Base-by-base conservation (phyloP, 2,888 invertebrate species). In the Fragum fragum region DNA sequence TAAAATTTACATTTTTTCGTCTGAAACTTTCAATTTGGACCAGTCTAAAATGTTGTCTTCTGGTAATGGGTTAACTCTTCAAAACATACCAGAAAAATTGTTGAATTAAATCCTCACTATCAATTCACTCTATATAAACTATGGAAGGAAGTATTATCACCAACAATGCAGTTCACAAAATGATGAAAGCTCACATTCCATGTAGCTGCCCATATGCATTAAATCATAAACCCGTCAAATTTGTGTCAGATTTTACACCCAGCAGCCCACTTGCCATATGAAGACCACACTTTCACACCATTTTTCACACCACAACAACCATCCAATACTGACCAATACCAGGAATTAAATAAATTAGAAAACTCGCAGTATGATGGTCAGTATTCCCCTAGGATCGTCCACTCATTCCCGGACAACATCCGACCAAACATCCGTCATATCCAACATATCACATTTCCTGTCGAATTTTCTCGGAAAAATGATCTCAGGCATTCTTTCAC, bases 161-260 rank as follows among this genome's bases (percentile, higher is more conserved):
- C 32, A 36, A 36, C 9, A 9, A 36, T 36, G 9, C 32, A 36
- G 32, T 36, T 36, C 32, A 36, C 32, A 36, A 36, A 36, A 36
- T 36, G 32, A 36, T 36, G 32, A 9, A 3, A 36, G 32, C 3
- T 36, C 32, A 3, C 32, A 36, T 36, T 36, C 52, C 52, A 16
- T 57, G 57, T 57, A 57, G 7, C 3, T 57, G 57, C 26, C 66
- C 39, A 66, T 66, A 66, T 66, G 66, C 36, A 32, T 66, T 66
- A 42, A n/a, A 36, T 66, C 39, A 66, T 66, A 66, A 66, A 66
- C 32, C 39, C 42, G 66, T 66, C 66, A 66, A 66, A 66, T 66
- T 42, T 39, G 23, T 66, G 66, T 66, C 66, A 21, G 42, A 23
- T 66, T 66, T 66, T 36, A 36, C 66, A 66, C 66, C 16, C 39